Evolutionary conservation across 2,113 vertebrate genomes (phyloP).

Genomic region (Periophthalmodon schlosseri): DNA sequence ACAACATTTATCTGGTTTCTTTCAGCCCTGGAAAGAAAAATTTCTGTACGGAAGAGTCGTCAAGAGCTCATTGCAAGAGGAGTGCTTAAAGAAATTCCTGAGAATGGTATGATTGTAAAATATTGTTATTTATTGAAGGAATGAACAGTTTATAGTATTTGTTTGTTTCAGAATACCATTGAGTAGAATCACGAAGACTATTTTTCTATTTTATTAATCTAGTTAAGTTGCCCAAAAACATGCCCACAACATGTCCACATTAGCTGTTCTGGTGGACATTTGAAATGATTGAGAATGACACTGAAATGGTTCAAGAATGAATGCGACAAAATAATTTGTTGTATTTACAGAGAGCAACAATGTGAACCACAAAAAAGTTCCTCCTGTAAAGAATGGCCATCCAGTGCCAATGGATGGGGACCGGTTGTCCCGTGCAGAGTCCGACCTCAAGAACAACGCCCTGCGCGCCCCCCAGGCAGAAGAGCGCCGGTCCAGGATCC

Average conservation of each 20-base stretch:
- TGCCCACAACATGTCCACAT: no score
- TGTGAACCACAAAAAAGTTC: constrained; percentile 71
- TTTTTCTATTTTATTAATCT: no score
- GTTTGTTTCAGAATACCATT: no score
- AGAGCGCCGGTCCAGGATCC: constrained; percentile 53
- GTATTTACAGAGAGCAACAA: constrained; percentile 78
- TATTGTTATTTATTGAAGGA: no score
- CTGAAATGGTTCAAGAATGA: not conserved
- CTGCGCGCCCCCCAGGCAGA: constrained; percentile 72
- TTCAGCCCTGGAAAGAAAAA: constrained; percentile 92
- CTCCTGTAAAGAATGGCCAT: constrained; percentile 87
- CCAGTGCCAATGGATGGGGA: constrained; percentile 67
- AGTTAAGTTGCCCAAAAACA: no score
- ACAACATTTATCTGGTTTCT: constrained; percentile 1
- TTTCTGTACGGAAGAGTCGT: constrained; percentile 91
- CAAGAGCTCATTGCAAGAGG: constrained; percentile 93
- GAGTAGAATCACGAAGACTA: no score
- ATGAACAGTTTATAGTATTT: no score
- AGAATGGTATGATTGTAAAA: constrained; percentile 81
- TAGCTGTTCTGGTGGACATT: no score
- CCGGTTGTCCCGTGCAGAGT: constrained; percentile 70
- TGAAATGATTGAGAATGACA: not conserved
- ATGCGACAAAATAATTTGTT: not conserved
- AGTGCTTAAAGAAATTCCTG: constrained; percentile 88
- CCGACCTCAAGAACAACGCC: constrained; percentile 60